Evolutionary conservation across 2,888 invertebrate species (phyloP), one percentile per base, ranked within the genome.

Genomic region (Acronicta alni): DNA sequence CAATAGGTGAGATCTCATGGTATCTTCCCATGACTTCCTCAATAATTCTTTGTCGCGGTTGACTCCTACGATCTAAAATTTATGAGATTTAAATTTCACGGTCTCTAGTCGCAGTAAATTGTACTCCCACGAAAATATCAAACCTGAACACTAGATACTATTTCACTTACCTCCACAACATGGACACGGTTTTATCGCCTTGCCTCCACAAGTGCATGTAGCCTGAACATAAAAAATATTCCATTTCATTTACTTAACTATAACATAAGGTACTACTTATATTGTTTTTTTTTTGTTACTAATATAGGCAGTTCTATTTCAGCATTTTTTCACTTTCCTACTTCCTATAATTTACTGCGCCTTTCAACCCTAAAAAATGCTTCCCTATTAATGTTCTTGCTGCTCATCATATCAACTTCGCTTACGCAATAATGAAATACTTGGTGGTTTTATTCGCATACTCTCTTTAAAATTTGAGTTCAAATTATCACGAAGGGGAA

Each of bases 1-100:
- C 84, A 39, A 88, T 85, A 43, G 85, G 81, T 26, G 75, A 63
- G 49, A 87, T 79, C 49, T 86, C 88, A 61, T 67, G 66, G 64
- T 85, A 87, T 77, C 78, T 83, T 81, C 90, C 90, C 83, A 89
- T 84, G 9, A 91, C 89, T 82, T 90, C 90, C 64, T 87, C 85
- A 47, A 92, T 89, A 63, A 89, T 85, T 76, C 70, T 75, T 67
- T 89, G 81, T 62, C 88, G 86, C 60, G 84, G 85, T 61, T 72
- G 77, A 67, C 70, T 77, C 78, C 79, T 84, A 80, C 69, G 49
- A 88, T 86, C 91, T 90, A 91, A 82, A 91, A 91, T 81, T 12
- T 70, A 80, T 64, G 61, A 77, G 65, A 75, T 71, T 62, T 51
- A 66, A 73, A 72, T 42, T 12, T 70, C 55, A 74, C 54, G 56